Percentiles rank a stretch among this genome's conserved stretches.
These are phyloP conservation scores for Eledona agricola DNA, from an alignment of 2,888 invertebrate genomes.

Conservation along the genomic window DNA sequence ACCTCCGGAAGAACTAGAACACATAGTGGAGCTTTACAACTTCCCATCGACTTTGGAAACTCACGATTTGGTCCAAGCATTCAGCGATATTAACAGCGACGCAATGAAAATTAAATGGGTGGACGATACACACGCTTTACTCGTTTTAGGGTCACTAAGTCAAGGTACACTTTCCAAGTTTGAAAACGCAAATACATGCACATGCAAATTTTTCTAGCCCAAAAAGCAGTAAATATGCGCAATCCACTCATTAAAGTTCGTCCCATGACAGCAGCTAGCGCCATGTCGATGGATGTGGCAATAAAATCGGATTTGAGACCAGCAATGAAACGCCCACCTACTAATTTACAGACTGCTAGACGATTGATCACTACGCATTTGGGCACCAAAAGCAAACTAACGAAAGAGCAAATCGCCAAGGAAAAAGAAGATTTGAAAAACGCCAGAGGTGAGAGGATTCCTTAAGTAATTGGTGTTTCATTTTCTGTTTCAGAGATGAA, in stretches of 20 bases:
- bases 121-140: constrained; percentile 60
- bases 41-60: constrained; percentile 59
- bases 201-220: constrained; percentile 50
- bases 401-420: constrained; percentile 55
- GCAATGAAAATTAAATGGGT: constrained; percentile 61
- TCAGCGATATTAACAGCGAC: constrained; percentile 57
- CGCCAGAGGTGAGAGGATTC: constrained; percentile 54
- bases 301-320: constrained; percentile 57
- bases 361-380: constrained; percentile 59
- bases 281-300: constrained; percentile 52
- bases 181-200: constrained; percentile 3
- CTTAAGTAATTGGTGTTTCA: not conserved
- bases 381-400: constrained; percentile 55
- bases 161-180: constrained; percentile 54
- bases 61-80: constrained; percentile 59
- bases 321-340: constrained; percentile 60
- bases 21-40: constrained; percentile 60
- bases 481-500: constrained; percentile 52
- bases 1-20: constrained; percentile 56
- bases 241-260: constrained; percentile 59
- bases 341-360: constrained; percentile 59
- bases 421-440: constrained; percentile 56
- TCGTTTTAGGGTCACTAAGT: constrained; percentile 57
- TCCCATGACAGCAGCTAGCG: constrained; percentile 56
- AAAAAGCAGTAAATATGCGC: constrained; percentile 54